Evolutionary conservation across 2,797 vertebrate species (phyloP).

Genomic region (Apogon talboti): DNA sequence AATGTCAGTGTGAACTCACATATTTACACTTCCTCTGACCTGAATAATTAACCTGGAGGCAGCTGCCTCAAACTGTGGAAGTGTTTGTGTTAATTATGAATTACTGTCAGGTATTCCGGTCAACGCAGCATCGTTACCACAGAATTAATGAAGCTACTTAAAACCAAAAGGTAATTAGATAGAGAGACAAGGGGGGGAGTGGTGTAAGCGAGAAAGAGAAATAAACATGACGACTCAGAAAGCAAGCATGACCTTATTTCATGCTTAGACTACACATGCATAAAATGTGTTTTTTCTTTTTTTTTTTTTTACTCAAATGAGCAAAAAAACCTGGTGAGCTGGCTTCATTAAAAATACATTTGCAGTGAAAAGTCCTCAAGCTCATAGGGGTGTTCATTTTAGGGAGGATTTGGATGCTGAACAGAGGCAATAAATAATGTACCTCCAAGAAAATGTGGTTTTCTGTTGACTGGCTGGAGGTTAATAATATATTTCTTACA

Average conservation of each 20-base stretch:
- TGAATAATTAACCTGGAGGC: slow-evolving; percentile 29
- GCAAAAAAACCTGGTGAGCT: neutral
- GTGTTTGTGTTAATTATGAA: slow-evolving; percentile 58
- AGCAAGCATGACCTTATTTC: slow-evolving; percentile 29
- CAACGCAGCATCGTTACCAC: slow-evolving; percentile 33
- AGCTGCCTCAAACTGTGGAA: slow-evolving; percentile 27
- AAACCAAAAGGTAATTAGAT: slow-evolving; percentile 54
- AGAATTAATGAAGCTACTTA: slow-evolving; percentile 60
- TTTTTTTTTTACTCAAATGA: slow-evolving; percentile 3
- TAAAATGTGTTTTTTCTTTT: neutral
- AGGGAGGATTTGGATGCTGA: neutral
- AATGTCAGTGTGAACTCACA: neutral
- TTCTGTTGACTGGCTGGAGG: too few relatives aligned
- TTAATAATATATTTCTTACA: too few relatives aligned
- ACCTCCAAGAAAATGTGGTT: too few relatives aligned
- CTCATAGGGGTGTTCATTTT: neutral
- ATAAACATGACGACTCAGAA: neutral
- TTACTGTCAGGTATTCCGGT: slow-evolving; percentile 54
- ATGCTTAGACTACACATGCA: neutral
- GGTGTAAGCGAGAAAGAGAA: neutral
- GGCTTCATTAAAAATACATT: neutral
- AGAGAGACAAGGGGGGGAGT: neutral
- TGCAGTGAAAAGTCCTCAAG: neutral
- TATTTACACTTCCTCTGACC: neutral
- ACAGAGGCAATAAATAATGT: too few relatives aligned